A percentile compares a stretch with the other conserved stretches of the same genome.
Conservation (phyloP, 2,797 vertebrate species). For the Benthosema pterotum region DNA sequence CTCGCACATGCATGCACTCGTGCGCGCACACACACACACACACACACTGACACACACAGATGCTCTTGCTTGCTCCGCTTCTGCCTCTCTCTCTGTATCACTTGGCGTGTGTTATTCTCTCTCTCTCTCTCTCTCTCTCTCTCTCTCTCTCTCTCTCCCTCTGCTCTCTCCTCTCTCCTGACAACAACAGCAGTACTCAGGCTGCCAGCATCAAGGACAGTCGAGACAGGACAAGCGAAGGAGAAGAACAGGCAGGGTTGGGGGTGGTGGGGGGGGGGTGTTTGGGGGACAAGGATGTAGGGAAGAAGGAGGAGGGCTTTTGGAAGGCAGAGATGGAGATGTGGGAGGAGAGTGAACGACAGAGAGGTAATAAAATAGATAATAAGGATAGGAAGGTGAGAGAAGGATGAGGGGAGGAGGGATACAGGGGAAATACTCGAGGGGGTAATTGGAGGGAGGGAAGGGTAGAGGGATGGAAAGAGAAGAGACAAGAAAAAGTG, state of each 20-base stretch:
- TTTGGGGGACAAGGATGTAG: neutral
- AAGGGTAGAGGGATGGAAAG: no score
- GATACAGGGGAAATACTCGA: no score
- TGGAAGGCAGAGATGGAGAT: neutral
- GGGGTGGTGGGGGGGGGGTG: slow-evolving; percentile 14
- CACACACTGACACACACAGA: neutral
- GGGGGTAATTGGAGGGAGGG: no score
- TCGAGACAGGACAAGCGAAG: slow-evolving; percentile 23
- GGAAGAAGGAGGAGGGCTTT: neutral
- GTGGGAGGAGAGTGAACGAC: neutral
- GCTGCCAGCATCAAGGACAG: slow-evolving; percentile 50
- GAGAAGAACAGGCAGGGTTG: neutral
- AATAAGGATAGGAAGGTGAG: neutral
- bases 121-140: neutral
- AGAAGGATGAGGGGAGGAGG: neutral
- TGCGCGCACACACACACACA: neutral
- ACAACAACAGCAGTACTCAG: slow-evolving; percentile 26
- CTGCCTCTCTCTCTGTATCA: neutral
- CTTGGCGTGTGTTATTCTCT: neutral
- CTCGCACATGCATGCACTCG: neutral
- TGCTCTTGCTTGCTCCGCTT: neutral
- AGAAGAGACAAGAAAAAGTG: no score
- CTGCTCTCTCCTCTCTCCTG: neutral
- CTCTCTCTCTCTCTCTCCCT: neutral
- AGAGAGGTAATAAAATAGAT: neutral